Conservation (phyloP, 1,140 invertebrate genomes). For the Wasmannia auropunctata region DNA sequence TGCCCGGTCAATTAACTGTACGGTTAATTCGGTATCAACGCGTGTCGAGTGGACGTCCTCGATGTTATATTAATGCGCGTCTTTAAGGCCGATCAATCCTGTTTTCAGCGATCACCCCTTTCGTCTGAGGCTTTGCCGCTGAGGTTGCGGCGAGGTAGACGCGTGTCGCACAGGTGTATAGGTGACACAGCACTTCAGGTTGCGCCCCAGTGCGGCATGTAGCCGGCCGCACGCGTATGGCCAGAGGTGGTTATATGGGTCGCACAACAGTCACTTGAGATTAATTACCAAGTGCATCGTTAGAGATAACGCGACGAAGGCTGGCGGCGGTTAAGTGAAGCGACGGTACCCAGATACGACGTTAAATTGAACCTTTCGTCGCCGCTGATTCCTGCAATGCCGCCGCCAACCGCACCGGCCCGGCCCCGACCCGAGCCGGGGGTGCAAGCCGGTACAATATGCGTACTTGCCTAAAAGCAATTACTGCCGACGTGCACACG, state of each 20-base stretch:
- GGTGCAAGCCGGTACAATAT: slow-evolving; percentile 33
- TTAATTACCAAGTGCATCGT: slow-evolving; percentile 75
- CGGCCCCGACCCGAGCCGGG: not conserved
- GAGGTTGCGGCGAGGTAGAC: slow-evolving; percentile 36
- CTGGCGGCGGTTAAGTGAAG: slow-evolving; percentile 50
- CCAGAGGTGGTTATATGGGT: slow-evolving; percentile 62
- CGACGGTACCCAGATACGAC: slow-evolving; percentile 61
- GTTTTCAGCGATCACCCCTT: slow-evolving; percentile 45
- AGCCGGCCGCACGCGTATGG: slow-evolving; percentile 40
- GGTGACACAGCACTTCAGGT: not conserved
- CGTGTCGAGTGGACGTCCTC: not conserved
- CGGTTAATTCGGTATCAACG: not conserved
- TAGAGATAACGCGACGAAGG: slow-evolving; percentile 72
- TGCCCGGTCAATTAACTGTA: not conserved
- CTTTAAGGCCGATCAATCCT: slow-evolving; percentile 24
- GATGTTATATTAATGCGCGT: not conserved
- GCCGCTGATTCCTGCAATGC: slow-evolving; percentile 66
- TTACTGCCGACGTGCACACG: slow-evolving; percentile 55
- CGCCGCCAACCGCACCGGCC: slow-evolving; percentile 31
- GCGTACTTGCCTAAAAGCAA: slow-evolving; percentile 69
- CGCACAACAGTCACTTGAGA: slow-evolving; percentile 67
- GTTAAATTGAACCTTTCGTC: slow-evolving; percentile 76
- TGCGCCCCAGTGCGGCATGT: slow-evolving; percentile 45
- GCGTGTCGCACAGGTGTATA: slow-evolving; percentile 40
- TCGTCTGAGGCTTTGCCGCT: slow-evolving; percentile 18